phyloP scores from a whole-genome alignment of 2,888 invertebrate genomes.

The Spialia ferax region DNA sequence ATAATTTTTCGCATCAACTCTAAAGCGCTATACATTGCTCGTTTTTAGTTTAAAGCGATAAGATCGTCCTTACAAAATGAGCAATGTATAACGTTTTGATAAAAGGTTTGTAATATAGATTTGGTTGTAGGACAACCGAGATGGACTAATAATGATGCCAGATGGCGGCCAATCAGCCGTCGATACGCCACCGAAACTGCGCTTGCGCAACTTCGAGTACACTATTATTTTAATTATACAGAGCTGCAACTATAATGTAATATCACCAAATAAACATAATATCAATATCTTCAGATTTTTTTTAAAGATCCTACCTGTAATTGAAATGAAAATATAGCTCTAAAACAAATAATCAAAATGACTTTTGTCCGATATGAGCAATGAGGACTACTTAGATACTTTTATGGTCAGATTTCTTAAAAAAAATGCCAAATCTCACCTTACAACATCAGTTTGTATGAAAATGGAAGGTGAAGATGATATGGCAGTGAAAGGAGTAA shows the following conservation, averaged over 20 bases:
- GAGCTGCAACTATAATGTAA: conserved; percentile 51
- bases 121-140: conserved; percentile 32
- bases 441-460: too few relatives aligned
- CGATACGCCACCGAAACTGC: conserved; percentile 58
- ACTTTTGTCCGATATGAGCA: too few relatives aligned
- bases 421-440: too few relatives aligned
- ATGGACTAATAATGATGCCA: conserved; percentile 53
- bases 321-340: too few relatives aligned
- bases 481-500: too few relatives aligned
- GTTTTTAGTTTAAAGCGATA: conserved; percentile 24
- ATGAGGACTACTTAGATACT: too few relatives aligned
- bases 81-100: conserved; percentile 13
- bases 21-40: conserved; percentile 25
- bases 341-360: too few relatives aligned
- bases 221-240: conserved; percentile 46
- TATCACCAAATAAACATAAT: too few relatives aligned
- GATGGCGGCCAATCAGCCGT: conserved; percentile 61
- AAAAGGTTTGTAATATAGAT: conserved; percentile 8
- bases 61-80: conserved; percentile 2
- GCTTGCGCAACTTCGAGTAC: conserved; percentile 58
- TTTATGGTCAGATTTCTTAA: too few relatives aligned
- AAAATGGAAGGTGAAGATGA: too few relatives aligned
- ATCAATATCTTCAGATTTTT: too few relatives aligned
- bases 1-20: conserved; percentile 25
- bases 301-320: too few relatives aligned